These are phyloP conservation scores for Cettia cetti DNA, from an alignment of 2,113 vertebrate genomes.

Conservation along the genomic window DNA sequence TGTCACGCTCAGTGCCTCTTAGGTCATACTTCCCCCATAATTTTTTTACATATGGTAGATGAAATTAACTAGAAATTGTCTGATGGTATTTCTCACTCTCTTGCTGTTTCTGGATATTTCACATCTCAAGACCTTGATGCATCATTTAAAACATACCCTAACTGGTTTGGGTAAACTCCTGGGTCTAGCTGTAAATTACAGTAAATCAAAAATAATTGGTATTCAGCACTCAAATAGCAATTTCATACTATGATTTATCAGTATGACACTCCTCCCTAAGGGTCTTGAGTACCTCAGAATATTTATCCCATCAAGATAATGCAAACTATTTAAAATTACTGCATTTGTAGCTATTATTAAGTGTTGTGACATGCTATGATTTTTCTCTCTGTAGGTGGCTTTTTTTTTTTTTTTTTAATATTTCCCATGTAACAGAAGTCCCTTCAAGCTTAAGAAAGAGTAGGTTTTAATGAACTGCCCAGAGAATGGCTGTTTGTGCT, in stretches of 20 bases:
- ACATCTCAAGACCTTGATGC: neutral
- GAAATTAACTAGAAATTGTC: neutral
- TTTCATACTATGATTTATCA: constrained; percentile 52
- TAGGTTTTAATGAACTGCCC: constrained; percentile 46
- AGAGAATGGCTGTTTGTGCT: constrained; percentile 22
- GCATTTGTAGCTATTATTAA: constrained; percentile 57
- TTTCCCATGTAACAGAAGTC: constrained; percentile 26
- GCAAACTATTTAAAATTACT: constrained; percentile 56
- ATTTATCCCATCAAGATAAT: constrained; percentile 56
- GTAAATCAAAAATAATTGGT: constrained; percentile 64
- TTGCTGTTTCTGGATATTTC: constrained; percentile 3
- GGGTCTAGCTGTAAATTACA: constrained; percentile 58
- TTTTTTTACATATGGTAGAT: neutral
- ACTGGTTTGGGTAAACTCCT: constrained; percentile 42
- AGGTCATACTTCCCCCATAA: neutral
- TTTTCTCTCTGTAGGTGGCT: neutral
- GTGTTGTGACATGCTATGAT: constrained; percentile 53
- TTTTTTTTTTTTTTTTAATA: neutral
- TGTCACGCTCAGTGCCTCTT: neutral
- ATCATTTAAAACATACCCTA: constrained; percentile 34
- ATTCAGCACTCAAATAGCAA: constrained; percentile 60
- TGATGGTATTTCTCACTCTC: neutral
- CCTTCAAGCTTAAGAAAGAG: neutral
- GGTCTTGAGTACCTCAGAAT: constrained; percentile 52
- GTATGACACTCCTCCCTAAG: constrained; percentile 33